phyloP scores from a whole-genome alignment of 2,888 invertebrate genomes.

The Dasysyrphus albostriatus region DNA sequence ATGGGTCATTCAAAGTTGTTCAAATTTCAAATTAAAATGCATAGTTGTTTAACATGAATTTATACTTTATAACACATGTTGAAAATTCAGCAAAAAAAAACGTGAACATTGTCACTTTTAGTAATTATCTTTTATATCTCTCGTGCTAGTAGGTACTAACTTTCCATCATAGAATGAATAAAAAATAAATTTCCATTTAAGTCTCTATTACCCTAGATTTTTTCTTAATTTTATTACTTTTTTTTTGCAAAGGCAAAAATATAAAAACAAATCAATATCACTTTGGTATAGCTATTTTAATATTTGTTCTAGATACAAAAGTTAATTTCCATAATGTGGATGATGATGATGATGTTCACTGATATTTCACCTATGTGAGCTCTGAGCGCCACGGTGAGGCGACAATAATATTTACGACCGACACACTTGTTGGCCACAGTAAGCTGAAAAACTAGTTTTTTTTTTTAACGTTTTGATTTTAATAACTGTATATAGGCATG shows the following conservation, averaged over 20 bases:
- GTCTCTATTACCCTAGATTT: slow-evolving; percentile 8
- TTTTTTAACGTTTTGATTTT: slow-evolving; percentile 38
- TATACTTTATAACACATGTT: not conserved
- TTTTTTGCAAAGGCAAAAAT: not conserved
- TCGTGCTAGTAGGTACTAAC: not conserved
- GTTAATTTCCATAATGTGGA: slow-evolving; percentile 61
- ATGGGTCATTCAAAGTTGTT: not conserved
- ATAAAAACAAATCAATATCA: not conserved
- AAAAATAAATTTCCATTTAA: slow-evolving; percentile 1
- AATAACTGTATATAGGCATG: not conserved
- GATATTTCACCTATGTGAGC: slow-evolving; percentile 57
- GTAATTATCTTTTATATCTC: not conserved
- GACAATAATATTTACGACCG: slow-evolving; percentile 42
- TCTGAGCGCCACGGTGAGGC: slow-evolving; percentile 19
- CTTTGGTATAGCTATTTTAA: slow-evolving; percentile 1
- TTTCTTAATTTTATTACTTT: slow-evolving; percentile 8
- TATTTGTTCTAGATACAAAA: slow-evolving; percentile 62
- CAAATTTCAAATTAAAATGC: no score
- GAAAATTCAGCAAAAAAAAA: not conserved
- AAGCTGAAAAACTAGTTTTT: slow-evolving; percentile 27
- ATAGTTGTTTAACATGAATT: not conserved
- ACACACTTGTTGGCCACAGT: slow-evolving; percentile 33
- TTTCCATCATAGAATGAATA: slow-evolving; percentile 2
- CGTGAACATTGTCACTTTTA: not conserved
- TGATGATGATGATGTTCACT: slow-evolving; percentile 49